Percentiles rank a stretch among this genome's conserved stretches.
phyloP scores from a whole-genome alignment of 2,888 invertebrate genomes.

The Buathra laborator region DNA sequence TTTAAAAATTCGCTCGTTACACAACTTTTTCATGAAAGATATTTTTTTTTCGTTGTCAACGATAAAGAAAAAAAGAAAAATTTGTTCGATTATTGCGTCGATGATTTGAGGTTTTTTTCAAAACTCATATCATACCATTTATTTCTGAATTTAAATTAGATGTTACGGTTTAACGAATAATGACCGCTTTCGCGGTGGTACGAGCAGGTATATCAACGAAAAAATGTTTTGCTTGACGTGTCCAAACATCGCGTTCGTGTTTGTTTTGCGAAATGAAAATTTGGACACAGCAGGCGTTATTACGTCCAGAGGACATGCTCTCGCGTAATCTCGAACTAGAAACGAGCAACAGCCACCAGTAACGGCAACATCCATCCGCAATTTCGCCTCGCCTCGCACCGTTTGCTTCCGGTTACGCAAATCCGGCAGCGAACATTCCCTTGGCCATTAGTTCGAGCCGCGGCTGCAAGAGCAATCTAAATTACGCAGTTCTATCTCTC shows the following conservation, averaged over 20 bases:
- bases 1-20: too few species aligned
- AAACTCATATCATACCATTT: too few species aligned
- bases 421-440: constrained; percentile 46
- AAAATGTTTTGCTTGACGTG: background rate
- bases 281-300: constrained; percentile 19
- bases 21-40: too few species aligned
- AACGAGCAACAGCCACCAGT: constrained; percentile 7
- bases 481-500: constrained; percentile 57
- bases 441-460: constrained; percentile 42
- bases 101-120: too few species aligned
- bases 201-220: background rate
- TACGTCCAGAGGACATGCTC: background rate
- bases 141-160: too few species aligned
- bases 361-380: constrained; percentile 5
- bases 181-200: too few species aligned
- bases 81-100: too few species aligned
- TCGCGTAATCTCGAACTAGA: constrained; percentile 23
- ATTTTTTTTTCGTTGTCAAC: too few species aligned
- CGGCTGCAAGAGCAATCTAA: constrained; percentile 56
- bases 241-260: too few species aligned
- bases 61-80: too few species aligned
- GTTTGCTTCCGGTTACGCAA: constrained; percentile 47
- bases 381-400: constrained; percentile 3
- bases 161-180: background rate
- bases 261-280: constrained; percentile 15